These are phyloP conservation scores for Candidula unifasciata DNA, from an alignment of 2,888 invertebrate species.

Conservation along the genomic window DNA sequence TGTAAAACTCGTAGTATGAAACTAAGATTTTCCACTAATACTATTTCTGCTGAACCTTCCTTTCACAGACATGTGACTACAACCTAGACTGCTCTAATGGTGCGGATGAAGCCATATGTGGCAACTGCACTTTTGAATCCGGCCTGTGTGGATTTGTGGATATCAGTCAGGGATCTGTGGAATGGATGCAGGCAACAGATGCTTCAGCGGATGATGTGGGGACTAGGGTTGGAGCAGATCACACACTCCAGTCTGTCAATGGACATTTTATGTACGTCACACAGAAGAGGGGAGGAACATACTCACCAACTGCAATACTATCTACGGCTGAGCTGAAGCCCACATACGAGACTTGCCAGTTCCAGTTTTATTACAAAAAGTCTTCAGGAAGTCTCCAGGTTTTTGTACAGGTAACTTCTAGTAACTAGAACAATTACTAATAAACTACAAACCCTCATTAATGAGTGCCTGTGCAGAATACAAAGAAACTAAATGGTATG, in stretches of 20 bases:
- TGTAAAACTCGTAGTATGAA: too few relatives aligned
- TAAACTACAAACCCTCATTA: too few relatives aligned
- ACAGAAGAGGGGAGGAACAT: conserved; percentile 78
- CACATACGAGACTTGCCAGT: conserved; percentile 90
- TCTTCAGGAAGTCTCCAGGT: conserved; percentile 38
- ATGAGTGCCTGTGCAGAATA: too few relatives aligned
- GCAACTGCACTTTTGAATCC: conserved; percentile 69
- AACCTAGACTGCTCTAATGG: conserved; percentile 64
- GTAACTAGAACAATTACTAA: too few relatives aligned
- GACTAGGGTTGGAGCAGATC: conserved; percentile 66
- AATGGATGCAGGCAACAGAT: conserved; percentile 63
- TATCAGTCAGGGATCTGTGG: conserved; percentile 64
- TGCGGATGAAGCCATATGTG: conserved; percentile 70
- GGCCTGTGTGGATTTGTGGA: conserved; percentile 66
- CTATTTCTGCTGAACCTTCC: neutral
- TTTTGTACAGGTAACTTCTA: conserved; percentile 43
- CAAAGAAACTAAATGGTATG: too few relatives aligned
- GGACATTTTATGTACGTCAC: conserved; percentile 84
- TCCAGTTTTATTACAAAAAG: conserved; percentile 57
- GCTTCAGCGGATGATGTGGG: conserved; percentile 61
- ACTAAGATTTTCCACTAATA: too few relatives aligned
- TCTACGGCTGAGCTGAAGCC: conserved; percentile 69
- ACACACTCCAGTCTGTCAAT: conserved; percentile 61
- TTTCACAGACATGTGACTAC: conserved; percentile 70
- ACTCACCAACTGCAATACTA: conserved; percentile 58